Base-by-base conservation (phyloP, 2,113 vertebrate species). In the Corythaeola cristata region DNA sequence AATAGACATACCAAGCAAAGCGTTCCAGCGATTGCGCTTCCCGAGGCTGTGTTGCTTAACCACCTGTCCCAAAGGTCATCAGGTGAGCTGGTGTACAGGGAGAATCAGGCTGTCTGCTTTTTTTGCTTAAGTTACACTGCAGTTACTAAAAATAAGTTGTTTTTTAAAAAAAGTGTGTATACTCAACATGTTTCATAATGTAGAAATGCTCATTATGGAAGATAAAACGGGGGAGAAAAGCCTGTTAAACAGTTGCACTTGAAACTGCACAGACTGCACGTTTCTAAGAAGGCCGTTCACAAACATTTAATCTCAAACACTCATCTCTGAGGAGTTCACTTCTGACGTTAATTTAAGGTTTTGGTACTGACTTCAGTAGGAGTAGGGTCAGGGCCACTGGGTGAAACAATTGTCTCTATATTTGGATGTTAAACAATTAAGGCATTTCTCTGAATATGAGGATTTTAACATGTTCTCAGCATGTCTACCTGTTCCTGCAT, bases 31-130 rank as follows among this genome's bases (percentile, higher is more conserved):
- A 13, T 18, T 60, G 49, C 7, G 1, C 14, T 76, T 86, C 37
- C 52, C 0, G 0, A 55, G 68, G 55, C 59, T 0, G 0, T 52
- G 9, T 5, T 76, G 45, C 63, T 44, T 28, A 41, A 15, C n/a
- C 73, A 53, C 77, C 85, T 85, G 52, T 55, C 73, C 87, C 9
- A 0, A 5, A 55, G 73, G 53, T 30, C 2, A 2, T 17, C 49
- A 91, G 74, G 58, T 60, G 73, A 80, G 15, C 53, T 92, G n/a
- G 3, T 50, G 9, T 6, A 6, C 3, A 0, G 28, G 35, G 47
- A 45, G 9, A 37, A 45, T 20, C 35, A 8, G 66, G 21, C 63
- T 87, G 71, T 17, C 58, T 50, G 53, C 35, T 15, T 3, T 35
- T 68, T 68, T 82, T 89, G 8, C 33, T 58, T 11, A 15, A 68